A percentile compares a stretch with the other conserved stretches of the same genome.
Evolutionary conservation across 2,113 vertebrate genomes (phyloP).

Genomic region (Anhinga anhinga): DNA sequence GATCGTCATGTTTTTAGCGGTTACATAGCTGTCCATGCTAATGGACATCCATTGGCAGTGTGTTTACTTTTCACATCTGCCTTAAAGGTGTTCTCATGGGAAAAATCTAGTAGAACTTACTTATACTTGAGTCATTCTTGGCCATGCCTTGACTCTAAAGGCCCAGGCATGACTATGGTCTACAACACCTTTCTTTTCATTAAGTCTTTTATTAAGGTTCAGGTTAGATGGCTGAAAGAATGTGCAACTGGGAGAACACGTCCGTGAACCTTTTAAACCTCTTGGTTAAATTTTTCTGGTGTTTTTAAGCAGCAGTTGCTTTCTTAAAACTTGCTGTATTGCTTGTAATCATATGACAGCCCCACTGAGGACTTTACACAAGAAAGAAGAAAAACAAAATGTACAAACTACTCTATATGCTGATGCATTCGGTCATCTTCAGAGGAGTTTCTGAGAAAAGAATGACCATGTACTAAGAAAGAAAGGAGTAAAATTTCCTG

Average conservation of each 20-base stretch:
- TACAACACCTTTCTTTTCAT: neutral
- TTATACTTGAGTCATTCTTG: neutral
- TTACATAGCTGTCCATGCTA: neutral
- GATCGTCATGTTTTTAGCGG: neutral
- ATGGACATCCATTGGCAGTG: neutral
- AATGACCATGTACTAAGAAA: neutral
- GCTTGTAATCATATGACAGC: neutral
- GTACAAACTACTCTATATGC: neutral
- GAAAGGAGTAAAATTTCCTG: neutral
- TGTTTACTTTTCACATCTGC: neutral
- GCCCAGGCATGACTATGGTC: neutral
- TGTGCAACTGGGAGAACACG: neutral
- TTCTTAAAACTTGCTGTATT: neutral
- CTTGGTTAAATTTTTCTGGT: neutral
- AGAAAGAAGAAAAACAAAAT: neutral
- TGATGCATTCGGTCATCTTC: neutral
- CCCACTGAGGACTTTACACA: neutral
- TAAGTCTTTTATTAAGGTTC: neutral
- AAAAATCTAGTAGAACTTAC: neutral
- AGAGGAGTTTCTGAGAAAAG: neutral
- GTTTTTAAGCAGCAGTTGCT: neutral
- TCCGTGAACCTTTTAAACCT: neutral
- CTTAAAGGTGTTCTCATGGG: neutral
- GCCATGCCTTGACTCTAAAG: neutral
- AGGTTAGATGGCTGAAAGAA: neutral